Percentiles rank a stretch among this genome's conserved stretches.
Conservation (phyloP, 2,797 vertebrate species). For the Petrocephalus sullivani region DNA sequence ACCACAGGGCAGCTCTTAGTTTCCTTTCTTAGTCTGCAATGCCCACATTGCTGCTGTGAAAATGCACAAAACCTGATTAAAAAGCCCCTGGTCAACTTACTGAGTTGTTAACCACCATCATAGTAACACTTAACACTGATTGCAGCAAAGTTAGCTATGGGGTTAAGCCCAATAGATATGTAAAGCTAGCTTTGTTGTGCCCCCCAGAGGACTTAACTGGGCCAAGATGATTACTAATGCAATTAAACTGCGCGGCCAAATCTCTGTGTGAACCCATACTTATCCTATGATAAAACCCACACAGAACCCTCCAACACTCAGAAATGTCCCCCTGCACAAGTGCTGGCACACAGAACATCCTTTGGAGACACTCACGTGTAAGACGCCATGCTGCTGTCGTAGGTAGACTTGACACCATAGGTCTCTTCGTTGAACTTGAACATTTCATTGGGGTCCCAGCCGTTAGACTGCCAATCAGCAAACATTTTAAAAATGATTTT, state of each 20-base stretch:
- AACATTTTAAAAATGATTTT: conserved; percentile 7
- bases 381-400: conserved; percentile 96
- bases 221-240: background rate
- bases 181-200: background rate
- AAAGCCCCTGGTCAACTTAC: background rate
- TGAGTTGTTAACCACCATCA: background rate
- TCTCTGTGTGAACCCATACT: background rate
- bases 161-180: background rate
- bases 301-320: background rate
- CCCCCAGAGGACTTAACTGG: background rate
- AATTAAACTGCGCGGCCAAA: background rate
- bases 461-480: conserved; percentile 75
- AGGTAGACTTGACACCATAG: conserved; percentile 94
- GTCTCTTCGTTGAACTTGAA: conserved; percentile 99
- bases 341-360: background rate
- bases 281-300: background rate
- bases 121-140: background rate
- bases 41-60: background rate
- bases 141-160: background rate
- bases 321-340: background rate
- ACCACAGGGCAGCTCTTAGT: background rate
- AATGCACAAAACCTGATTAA: background rate
- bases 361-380: conserved; percentile 79
- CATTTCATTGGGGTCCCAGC: conserved; percentile 99
- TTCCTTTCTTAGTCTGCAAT: background rate